These are phyloP conservation scores for Drosophila austrosaltans DNA, from an alignment of 2,888 invertebrate genomes.

Conservation along the genomic window DNA sequence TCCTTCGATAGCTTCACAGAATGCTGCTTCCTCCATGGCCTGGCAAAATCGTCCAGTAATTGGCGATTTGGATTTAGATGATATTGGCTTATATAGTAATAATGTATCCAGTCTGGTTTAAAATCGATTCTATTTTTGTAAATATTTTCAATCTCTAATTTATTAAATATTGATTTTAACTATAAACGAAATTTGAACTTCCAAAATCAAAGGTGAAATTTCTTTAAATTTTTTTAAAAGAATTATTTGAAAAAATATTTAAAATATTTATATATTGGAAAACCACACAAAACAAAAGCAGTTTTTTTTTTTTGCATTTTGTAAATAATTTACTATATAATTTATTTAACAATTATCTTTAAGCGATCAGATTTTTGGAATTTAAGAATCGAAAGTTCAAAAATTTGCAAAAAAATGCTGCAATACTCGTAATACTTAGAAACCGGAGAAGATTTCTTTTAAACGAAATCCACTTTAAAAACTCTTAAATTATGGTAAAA, in stretches of 20 bases:
- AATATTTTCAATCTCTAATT: slow-evolving; percentile 2
- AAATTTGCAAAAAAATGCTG: neutral
- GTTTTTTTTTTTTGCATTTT: neutral
- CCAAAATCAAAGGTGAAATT: neutral
- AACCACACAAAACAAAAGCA: neutral
- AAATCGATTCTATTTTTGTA: slow-evolving; percentile 2
- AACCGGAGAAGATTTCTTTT: too few relatives aligned
- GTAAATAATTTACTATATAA: slow-evolving; percentile 10
- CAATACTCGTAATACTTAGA: too few relatives aligned
- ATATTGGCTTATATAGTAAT: slow-evolving; percentile 59
- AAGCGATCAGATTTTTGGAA: neutral
- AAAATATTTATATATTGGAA: neutral
- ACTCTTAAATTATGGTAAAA: too few relatives aligned
- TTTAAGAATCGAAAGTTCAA: neutral
- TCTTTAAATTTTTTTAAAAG: neutral
- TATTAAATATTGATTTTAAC: neutral
- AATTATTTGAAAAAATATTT: neutral
- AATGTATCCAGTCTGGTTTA: slow-evolving; percentile 67
- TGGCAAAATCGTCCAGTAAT: slow-evolving; percentile 36
- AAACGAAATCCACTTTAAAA: too few relatives aligned
- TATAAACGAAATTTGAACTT: neutral
- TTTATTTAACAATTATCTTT: slow-evolving; percentile 10
- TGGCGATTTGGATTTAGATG: slow-evolving; percentile 55
- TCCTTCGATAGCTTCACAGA: slow-evolving; percentile 2
- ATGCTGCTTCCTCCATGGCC: slow-evolving; percentile 11